Base-by-base conservation (phyloP, 1,140 invertebrate genomes). In the Panulirus ornatus region DNA sequence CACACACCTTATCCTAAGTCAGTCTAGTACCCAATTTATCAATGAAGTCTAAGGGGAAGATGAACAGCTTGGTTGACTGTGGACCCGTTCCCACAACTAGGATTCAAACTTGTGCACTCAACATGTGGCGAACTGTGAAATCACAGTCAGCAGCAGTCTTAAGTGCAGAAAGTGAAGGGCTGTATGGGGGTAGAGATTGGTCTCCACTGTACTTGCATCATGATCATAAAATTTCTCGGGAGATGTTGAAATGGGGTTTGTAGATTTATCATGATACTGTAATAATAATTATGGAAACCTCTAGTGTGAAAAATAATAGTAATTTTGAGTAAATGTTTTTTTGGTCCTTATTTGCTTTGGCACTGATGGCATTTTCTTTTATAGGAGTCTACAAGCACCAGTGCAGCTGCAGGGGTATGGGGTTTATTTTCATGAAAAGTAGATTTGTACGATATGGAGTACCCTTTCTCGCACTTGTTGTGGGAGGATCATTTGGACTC, bases 401-500 rank as follows among this genome's bases (percentile, higher is more conserved):
- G 44, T 22, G 40, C 19, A 30, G 71, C 71, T 40, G 14, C 8
- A 66, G 19, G 58, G 88, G 42, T n/a, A 84, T 84, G 88, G 88
- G 71, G 34, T 9, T 11, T n/a, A 36, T 73, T 1, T 81, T 90
- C 16, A 9, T 90, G 36, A 6, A 38, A n/a, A 66, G 71, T 19
- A 78, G 58, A 93, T 94, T 94, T 38, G 73, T 96, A 42, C 95
- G 93, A 93, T 95, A 95, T 93, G 96, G 96, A 27, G 85, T 96
- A 38, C 96, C 96, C 9, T 96, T 97, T 93, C 92, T 97, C 9
- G 79, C 96, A 63, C 94, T 96, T 83, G 93, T 96, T 47, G 92
- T 97, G 71, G 96, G 95, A 63, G 96, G 96, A 85, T 96, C 96
- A 0, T 96, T 96, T 93, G 96, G 95, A 22, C 93, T 97, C n/a